Evolutionary conservation across 1,140 invertebrate species (phyloP).

Genomic region (Helicoverpa zea): DNA sequence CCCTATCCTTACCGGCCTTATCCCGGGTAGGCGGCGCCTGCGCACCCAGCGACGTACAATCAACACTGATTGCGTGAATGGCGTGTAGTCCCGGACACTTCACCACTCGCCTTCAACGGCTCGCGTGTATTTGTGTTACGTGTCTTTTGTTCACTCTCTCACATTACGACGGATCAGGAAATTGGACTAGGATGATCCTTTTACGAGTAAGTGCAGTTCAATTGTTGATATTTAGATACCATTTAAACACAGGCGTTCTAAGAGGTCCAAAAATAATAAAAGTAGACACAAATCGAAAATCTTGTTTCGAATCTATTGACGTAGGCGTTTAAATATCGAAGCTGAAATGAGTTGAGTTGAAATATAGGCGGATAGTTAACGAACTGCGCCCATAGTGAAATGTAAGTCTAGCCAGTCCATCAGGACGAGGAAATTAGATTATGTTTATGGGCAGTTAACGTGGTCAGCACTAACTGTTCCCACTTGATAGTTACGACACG

Average conservation of each 20-base stretch:
- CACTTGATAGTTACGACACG: neutral
- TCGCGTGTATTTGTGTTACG: neutral
- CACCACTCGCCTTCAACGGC: neutral
- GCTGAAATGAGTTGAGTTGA: neutral
- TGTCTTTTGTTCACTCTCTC: neutral
- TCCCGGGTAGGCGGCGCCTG: neutral
- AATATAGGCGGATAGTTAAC: too few species aligned
- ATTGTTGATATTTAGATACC: too few species aligned
- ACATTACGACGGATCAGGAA: neutral
- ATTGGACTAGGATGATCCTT: too few species aligned
- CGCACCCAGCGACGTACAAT: neutral
- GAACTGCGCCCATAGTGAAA: neutral
- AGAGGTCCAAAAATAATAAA: too few species aligned
- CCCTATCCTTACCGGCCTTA: neutral
- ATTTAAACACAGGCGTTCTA: too few species aligned
- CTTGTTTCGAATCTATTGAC: too few species aligned
- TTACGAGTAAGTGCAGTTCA: too few species aligned
- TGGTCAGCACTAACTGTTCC: neutral
- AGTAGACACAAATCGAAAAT: too few species aligned
- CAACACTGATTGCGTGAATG: conserved; percentile 1
- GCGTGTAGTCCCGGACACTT: neutral
- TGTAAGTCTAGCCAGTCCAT: neutral
- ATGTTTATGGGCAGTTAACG: conserved; percentile 4
- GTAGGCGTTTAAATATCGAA: too few species aligned
- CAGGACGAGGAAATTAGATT: neutral